Evolutionary conservation across 2,888 invertebrate species (phyloP), one percentile per base, ranked within the genome.

Genomic region (Troglohyphantes excavatus): DNA sequence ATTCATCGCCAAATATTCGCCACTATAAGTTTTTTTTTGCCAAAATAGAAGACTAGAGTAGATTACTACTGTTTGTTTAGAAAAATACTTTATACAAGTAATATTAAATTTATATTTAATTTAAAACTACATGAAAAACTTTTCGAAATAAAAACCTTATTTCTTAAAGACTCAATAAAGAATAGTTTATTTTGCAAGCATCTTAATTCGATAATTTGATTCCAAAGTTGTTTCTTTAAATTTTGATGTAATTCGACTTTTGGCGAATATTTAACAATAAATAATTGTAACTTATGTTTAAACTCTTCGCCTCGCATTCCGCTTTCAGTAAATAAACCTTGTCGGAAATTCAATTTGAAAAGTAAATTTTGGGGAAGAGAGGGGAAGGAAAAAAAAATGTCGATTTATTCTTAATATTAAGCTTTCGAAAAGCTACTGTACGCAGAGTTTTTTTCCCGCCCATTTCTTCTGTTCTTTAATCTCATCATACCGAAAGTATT

Each of bases 251-350:
- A 53, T 53, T 53, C n/a, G 5, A 53, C 53, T 5, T 53, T n/a
- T 13, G 23, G n/a, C 11, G 72, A 46, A 72, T 72, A 72, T 72
- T 72, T 72, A 72, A 26, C 46, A 46, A 46, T 43, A 46, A 72
- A 72, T 72, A 72, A 72, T 72, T 72, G 72, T 72, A 72, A 46
- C 53, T n/a, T 46, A 26, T 72, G 72, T 72, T 72, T 72, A 72
- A 72, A 53, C 2, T 72, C 26, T 72, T 46, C 53, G n/a, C 43
- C 43, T 46, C 23, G 21, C 46, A 26, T 43, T 46, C 72, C 46
- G 23, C 46, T 72, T 72, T 72, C 53, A 23, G 72, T 72, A 72
- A 72, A 72, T 53, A 72, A 72, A 72, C 72, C 46, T 19, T 6
- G 43, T 23, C 9, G 26, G 43, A 46, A 72, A 17, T 72, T 72